A percentile compares a stretch with the other conserved stretches of the same genome.
Conservation (phyloP, 2,888 invertebrate genomes). For the Erynnis tages region DNA sequence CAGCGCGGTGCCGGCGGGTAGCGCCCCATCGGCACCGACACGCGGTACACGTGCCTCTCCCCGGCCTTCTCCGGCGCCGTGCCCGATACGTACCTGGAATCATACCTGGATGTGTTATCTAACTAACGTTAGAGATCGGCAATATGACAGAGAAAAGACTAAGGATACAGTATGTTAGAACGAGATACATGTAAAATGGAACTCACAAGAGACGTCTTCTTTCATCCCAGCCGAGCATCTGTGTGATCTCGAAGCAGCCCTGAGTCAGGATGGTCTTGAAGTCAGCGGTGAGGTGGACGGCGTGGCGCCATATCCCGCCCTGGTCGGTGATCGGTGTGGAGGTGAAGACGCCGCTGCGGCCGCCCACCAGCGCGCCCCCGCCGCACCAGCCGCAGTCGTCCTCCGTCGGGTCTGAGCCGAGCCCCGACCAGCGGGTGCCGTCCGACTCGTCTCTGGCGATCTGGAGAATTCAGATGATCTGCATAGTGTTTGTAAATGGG, state of each 20-base stretch:
- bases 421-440: conserved; percentile 71
- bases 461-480: no score
- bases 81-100: conserved; percentile 87
- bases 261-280: conserved; percentile 82
- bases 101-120: background rate
- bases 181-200: background rate
- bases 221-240: conserved; percentile 90
- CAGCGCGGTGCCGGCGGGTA: conserved; percentile 76
- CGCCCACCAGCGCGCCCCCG: conserved; percentile 62
- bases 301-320: conserved; percentile 74
- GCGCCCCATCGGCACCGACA: conserved; percentile 62
- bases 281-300: conserved; percentile 52
- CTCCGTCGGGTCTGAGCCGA: conserved; percentile 66
- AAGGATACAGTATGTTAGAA: background rate
- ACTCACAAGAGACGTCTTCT: conserved; percentile 85
- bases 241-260: conserved; percentile 88
- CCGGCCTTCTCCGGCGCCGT: conserved; percentile 89
- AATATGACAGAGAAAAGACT: background rate
- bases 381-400: conserved; percentile 75
- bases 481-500: no score
- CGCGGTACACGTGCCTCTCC: conserved; percentile 90
- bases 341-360: conserved; percentile 58
- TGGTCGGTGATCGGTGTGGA: conserved; percentile 77
- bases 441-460: conserved; percentile 69
- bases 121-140: background rate